Base-by-base conservation (phyloP, 2,888 invertebrate species). In the Syrista parreyssii region DNA sequence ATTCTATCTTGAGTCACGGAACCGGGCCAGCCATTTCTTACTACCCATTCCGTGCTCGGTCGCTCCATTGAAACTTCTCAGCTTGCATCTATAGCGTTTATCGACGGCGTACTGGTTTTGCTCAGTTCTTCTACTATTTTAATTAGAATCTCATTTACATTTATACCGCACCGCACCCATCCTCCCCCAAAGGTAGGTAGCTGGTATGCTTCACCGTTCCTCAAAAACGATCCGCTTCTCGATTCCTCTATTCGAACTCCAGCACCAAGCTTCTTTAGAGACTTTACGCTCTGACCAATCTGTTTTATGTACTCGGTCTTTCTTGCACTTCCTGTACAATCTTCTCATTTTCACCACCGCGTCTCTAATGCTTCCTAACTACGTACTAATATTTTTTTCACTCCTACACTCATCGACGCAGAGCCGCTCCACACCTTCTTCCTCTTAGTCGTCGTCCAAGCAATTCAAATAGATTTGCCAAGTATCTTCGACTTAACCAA, bases 81-180 rank as follows among this genome's bases (percentile, higher is more conserved):
- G 71, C 71, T 23, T 23, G 31, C 31, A 12, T 71, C 32, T 31
- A 71, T 33, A 33, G 12, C 71, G 15, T 71, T 71, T 71, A 71
- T 71, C 71, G 71, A 23, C 12, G 31, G 23, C 23, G 55, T 55
- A 55, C 55, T 55, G 55, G 55, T 55, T 55, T 55, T 55, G 9
- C 55, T 79, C 75, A 73, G 35, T 76, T 32, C 79, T 55, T 72
- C 69, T 40, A 23, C 55, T 40, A 80, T 85, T 84, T 82, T 83
- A 87, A 87, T 87, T 87, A 84, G 82, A 83, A 84, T 82, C 81
- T 81, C 82, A 82, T 84, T 81, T 80, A 76, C 75, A 74, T 74
- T 74, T 36, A 23, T 36, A 74, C 35, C 33, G 3, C 9, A 2
- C 55, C 15, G 2, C 23, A 23, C 23, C 6, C 9, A 2, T 55